These are phyloP conservation scores for Rhinophrynus dorsalis DNA, from an alignment of 2,797 vertebrate genomes.

Conservation along the genomic window DNA sequence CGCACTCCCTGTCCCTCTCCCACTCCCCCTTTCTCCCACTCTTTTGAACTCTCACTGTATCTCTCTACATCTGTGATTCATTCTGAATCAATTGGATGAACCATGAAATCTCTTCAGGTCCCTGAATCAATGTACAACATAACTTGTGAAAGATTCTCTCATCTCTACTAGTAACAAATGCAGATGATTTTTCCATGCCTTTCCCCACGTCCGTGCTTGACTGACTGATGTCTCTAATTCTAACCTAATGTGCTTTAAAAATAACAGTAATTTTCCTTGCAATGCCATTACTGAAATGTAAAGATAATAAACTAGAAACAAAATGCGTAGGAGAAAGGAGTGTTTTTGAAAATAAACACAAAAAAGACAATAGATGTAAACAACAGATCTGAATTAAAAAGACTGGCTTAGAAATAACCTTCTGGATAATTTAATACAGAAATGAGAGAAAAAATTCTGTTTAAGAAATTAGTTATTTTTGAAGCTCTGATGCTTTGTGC, in stretches of 20 bases:
- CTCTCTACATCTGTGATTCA: too few species aligned
- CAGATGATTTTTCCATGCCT: not conserved
- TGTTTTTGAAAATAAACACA: conserved; percentile 9
- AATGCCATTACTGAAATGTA: not conserved
- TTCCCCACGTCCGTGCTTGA: not conserved
- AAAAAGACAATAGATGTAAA: conserved; percentile 4
- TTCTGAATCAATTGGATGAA: too few species aligned
- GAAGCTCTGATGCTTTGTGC: too few species aligned
- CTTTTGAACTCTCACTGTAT: too few species aligned
- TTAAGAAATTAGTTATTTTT: conserved; percentile 15
- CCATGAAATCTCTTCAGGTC: too few species aligned
- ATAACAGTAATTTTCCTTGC: not conserved
- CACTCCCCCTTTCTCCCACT: too few species aligned
- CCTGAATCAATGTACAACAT: too few species aligned
- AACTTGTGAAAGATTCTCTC: too few species aligned
- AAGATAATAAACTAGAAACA: not conserved
- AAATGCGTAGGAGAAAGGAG: not conserved
- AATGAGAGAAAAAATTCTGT: not conserved
- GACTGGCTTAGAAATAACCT: conserved; percentile 6
- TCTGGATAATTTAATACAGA: conserved; percentile 14
- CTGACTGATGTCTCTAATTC: not conserved
- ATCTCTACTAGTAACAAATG: too few species aligned
- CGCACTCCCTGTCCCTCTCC: too few species aligned
- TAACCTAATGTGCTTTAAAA: conserved; percentile 1
- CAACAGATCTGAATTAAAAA: not conserved